Evolutionary conservation across 2,113 vertebrate species (phyloP), one percentile per base, ranked within the genome.

Genomic region (Sardina pilchardus): DNA sequence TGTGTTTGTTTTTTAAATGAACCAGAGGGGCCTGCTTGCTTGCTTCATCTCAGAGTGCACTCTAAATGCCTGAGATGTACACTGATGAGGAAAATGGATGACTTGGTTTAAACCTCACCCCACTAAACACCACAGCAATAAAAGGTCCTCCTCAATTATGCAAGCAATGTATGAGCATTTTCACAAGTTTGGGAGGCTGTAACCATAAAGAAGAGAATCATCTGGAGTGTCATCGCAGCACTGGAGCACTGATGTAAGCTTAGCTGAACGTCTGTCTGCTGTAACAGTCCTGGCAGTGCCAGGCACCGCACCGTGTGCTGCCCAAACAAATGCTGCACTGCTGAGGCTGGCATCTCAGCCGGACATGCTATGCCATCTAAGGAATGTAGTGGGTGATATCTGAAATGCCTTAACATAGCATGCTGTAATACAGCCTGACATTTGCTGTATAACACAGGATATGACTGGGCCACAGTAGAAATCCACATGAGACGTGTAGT

Each of bases 221-320:
- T 71, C 71, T 34, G 39, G 71, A 78, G 71, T 17, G 71, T 78
- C 12, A 78, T 78, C 9, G 30, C 30, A 78, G 30, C 30, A 78
- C 36, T 78, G 71, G 16, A 17, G 71, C 71, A 17, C 16, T 34
- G 30, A 36, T n/a, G n/a, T n/a, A n/a, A 75, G 67, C 67, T 75
- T 75, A 36, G 12, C 5, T 34, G 71, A 78, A 12, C 2, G 26
- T 36, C 30, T 85, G 26, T 36, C 30, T 85, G 85, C 85, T 59
- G 67, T 88, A 81, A 88, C 48, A 59, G 84, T 83, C 84, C 85
- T 88, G 86, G 59, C 85, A 90, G 86, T 85, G 75, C 82, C 86
- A 86, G 86, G 86, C 63, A 88, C 88, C 78, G 45, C 45, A 42
- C 39, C 10, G 63, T 42, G 53, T 50, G 48, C 47, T 86, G 85